Evolutionary conservation across 2,888 invertebrate species (phyloP).

Genomic region (Sthenelais limicola): DNA sequence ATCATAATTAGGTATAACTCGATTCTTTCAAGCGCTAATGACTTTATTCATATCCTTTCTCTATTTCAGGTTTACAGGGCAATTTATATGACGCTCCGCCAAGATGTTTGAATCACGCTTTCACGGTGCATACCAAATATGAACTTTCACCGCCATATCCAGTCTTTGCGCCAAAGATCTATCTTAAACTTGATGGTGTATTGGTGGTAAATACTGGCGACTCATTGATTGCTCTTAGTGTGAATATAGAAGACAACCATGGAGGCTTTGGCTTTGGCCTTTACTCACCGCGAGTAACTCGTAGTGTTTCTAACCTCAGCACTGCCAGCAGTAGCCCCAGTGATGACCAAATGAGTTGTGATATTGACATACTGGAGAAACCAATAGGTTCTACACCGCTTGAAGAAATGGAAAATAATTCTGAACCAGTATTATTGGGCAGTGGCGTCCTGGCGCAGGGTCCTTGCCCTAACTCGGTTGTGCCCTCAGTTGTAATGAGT

Average conservation of each 20-base stretch:
- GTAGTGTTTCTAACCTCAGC: slow-evolving; percentile 49
- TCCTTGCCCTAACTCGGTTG: slow-evolving; percentile 41
- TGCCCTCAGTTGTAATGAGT: slow-evolving; percentile 6
- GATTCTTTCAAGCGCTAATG: no score
- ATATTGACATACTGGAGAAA: slow-evolving; percentile 36
- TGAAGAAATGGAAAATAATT: slow-evolving; percentile 35
- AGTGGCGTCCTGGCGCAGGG: slow-evolving; percentile 35
- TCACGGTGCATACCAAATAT: slow-evolving; percentile 92
- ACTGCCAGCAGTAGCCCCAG: slow-evolving; percentile 48
- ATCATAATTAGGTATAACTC: no score
- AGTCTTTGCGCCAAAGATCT: slow-evolving; percentile 75
- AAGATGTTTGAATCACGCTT: slow-evolving; percentile 87
- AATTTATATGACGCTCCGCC: slow-evolving; percentile 45
- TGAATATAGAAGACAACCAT: slow-evolving; percentile 75
- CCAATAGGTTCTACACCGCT: slow-evolving; percentile 14
- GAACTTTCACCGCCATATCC: slow-evolving; percentile 80
- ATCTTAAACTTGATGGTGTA: slow-evolving; percentile 75
- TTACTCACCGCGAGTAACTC: slow-evolving; percentile 50
- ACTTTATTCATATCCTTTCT: no score
- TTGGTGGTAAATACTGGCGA: slow-evolving; percentile 89
- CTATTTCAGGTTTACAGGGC: slow-evolving; percentile 41
- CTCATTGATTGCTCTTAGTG: slow-evolving; percentile 83
- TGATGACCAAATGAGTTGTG: slow-evolving; percentile 47
- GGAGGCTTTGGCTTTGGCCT: slow-evolving; percentile 47
- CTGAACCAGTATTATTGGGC: slow-evolving; percentile 34